Evolutionary conservation across 2,888 invertebrate genomes (phyloP), one percentile per base, ranked within the genome.

Genomic region (Mesochorus sp.): DNA sequence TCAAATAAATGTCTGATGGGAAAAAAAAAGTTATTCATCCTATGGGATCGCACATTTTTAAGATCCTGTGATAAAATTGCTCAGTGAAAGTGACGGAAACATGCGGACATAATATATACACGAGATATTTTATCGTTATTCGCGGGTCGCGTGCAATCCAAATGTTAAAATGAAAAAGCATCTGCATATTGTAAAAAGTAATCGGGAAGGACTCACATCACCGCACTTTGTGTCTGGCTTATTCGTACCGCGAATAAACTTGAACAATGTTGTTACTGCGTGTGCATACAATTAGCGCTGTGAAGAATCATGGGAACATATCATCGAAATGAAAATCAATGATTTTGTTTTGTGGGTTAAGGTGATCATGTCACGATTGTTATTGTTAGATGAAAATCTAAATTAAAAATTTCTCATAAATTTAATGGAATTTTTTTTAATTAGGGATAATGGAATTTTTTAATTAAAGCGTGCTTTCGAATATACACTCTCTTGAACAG

Each of bases 51-150:
- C 31, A 21, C 17, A 66, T 59, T 71, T 71, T 31, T 3, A 34
- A 17, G 49, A 57, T 14, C 12, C 24, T 19, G 49, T 14, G 44
- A 66, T 64, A 44, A 76, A 64, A 59, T 51, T 51, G 31, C 34
- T n/a, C 34, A 66, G 71, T 64, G 64, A 71, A 76, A 76, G 76
- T 71, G 70, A 71, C 76, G 76, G 51, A 59, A 76, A 44, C 37
- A n/a, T 80, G 81, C 82, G 84, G 84, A 83, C 80, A 85, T 85
- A 24, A 3, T 34, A 44, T 86, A 84, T 81, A 80, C 78, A 71
- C 37, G 53, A 62, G 67, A 64, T 75, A 70, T 75, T 72, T 76
- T 79, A 81, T 79, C 75, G 75, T 79, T 72, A 77, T 79, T 77
- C 75, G 66, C 49, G 72, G 37, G 53, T 81, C 77, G 76, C 79